Base-by-base conservation (phyloP, 2,797 vertebrate species). In the Sebastolobus altivelis region DNA sequence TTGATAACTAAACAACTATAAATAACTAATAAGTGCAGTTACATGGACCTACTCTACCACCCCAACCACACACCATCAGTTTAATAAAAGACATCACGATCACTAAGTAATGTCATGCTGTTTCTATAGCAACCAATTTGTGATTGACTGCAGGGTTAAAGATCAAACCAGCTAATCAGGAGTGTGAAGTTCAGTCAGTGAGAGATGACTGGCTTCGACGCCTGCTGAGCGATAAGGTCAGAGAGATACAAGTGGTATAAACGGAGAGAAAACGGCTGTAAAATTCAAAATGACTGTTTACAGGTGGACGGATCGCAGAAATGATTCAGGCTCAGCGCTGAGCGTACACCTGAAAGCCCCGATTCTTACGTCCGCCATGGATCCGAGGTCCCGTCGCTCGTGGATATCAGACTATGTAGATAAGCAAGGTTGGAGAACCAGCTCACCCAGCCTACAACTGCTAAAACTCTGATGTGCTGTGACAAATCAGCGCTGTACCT, bases 161-260 rank as follows among this genome's bases (percentile, higher is more conserved):
- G 87, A 69, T 88, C 83, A 82, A 31, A 75, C 75, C 29, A 55
- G 25, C 77, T 87, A 86, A 92, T 90, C 83, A 80, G 77, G 70
- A 74, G 77, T 81, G 80, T 90, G 86, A 90, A 88, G 86, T 92
- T 90, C 82, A 89, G 79, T 61, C 75, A 69, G 63, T 67, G 69
- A 31, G 18, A 65, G 75, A 75, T 62, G 61, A 87, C 70, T 77
- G 55, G 40, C 49, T 63, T 75, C 4, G 2, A 59, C 69, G 35
- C 38, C 73, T 14, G 29, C 25, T 37, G 37, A 56, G 59, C 37
- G 78, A 82, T 77, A 62, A 81, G 70, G 66, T 78, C 65, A 70
- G 49, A 67, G 35, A 78, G 65, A 71, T 54, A 82, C 9, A 20
- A n/a, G 40, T 11, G 12, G 22, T 61, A 69, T 81, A 83, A 86